Percentiles rank a stretch among this genome's conserved stretches.
Conservation (phyloP, 37 sponge, comb jelly and placozoan genomes). For the Oopsacas minuta region DNA sequence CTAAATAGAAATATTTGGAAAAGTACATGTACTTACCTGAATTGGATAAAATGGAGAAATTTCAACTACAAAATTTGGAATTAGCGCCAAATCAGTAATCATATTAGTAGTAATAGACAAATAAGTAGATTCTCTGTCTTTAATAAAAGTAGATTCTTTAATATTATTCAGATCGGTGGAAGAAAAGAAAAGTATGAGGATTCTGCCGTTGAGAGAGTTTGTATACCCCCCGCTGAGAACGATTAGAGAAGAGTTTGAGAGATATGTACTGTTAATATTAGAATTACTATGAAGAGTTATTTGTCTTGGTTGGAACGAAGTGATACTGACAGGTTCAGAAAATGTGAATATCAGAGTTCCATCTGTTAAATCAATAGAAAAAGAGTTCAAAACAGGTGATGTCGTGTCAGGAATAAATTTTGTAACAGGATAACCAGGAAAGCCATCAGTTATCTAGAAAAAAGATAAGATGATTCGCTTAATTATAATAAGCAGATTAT, state of each 20-base stretch:
- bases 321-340: conserved; percentile 59
- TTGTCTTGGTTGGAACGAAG: conserved; percentile 24
- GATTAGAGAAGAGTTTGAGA: conserved; percentile 27
- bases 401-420: conserved; percentile 34
- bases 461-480: not conserved
- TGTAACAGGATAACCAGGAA: conserved; percentile 33
- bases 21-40: no score
- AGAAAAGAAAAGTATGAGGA: conserved; percentile 28
- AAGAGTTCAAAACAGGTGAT: conserved; percentile 33
- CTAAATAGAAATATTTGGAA: not conserved
- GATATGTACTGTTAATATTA: conserved; percentile 17
- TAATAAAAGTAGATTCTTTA: conserved; percentile 49
- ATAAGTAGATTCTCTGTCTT: conserved; percentile 42
- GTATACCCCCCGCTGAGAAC: conserved; percentile 20
- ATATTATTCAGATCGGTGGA: conserved; percentile 24
- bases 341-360: conserved; percentile 39
- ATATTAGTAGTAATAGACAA: conserved; percentile 30
- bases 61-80: conserved; percentile 29
- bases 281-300: conserved; percentile 40
- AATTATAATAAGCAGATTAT: no score
- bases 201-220: conserved; percentile 11
- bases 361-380: conserved; percentile 47
- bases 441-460: not conserved
- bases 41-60: conserved; percentile 36
- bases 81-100: conserved; percentile 49